Conservation (phyloP, 1,140 invertebrate species). For the Nephila pilipes region DNA sequence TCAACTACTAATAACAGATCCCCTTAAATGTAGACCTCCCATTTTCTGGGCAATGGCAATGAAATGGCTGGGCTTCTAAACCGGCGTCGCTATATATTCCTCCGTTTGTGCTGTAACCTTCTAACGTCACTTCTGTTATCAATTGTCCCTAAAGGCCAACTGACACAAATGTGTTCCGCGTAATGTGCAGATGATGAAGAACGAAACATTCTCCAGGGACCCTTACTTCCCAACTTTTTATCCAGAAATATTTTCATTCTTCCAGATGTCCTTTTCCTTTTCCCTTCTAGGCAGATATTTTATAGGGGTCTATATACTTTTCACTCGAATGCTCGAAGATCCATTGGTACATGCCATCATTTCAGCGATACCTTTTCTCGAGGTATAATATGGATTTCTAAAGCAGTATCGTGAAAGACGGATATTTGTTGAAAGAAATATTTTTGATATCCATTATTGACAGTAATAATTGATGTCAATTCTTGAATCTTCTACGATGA, state of each 20-base stretch:
- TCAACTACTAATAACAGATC: conserved; percentile 22
- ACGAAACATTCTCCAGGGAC: background rate
- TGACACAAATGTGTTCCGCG: conserved; percentile 52
- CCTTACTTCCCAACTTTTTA: background rate
- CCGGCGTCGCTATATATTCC: background rate
- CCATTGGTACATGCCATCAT: background rate
- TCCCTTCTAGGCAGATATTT: conserved; percentile 28
- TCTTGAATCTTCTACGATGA: no score
- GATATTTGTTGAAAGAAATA: no score
- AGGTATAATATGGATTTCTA: no score
- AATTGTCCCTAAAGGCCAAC: conserved; percentile 35
- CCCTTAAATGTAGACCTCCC: background rate
- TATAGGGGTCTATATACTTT: conserved; percentile 8
- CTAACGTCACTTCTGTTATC: conserved; percentile 29
- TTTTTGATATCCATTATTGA: no score
- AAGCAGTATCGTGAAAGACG: no score
- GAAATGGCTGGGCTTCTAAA: background rate
- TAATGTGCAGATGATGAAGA: conserved; percentile 32
- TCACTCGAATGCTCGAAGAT: background rate
- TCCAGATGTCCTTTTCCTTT: conserved; percentile 32
- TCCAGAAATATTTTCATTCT: conserved; percentile 17
- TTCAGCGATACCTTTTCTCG: background rate
- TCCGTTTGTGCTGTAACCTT: background rate
- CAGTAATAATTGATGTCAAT: no score
- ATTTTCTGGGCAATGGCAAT: background rate